Evolutionary conservation across 1,140 invertebrate genomes (phyloP).

Genomic region (Lycorma delicatula): DNA sequence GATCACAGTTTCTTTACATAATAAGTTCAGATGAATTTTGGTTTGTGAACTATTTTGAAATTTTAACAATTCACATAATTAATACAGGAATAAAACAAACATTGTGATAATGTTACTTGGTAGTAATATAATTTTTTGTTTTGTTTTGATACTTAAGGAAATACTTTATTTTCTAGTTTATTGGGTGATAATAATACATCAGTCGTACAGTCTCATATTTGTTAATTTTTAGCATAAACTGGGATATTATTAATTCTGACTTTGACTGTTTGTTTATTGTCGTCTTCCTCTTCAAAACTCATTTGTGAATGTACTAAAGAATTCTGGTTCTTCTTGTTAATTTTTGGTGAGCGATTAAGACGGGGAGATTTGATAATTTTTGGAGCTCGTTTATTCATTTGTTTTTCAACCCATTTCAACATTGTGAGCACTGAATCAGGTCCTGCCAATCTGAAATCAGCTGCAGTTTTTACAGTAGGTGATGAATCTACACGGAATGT

Average conservation of each 20-base stretch:
- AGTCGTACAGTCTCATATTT: too few species aligned
- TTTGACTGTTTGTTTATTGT: constrained; percentile 4
- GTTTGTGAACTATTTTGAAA: too few species aligned
- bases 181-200: too few species aligned
- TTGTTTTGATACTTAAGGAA: too few species aligned
- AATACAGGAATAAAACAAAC: too few species aligned
- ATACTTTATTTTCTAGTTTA: too few species aligned
- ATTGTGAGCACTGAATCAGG: constrained; percentile 81
- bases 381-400: constrained; percentile 65
- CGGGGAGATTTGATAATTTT: constrained; percentile 30
- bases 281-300: constrained; percentile 31
- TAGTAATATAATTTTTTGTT: too few species aligned
- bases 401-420: constrained; percentile 80
- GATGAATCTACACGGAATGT: constrained; percentile 82
- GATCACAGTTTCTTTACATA: too few species aligned
- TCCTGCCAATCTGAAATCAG: constrained; percentile 72
- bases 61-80: too few species aligned
- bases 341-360: constrained; percentile 18
- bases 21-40: too few species aligned
- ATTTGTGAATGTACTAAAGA: constrained; percentile 28
- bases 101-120: too few species aligned
- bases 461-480: constrained; percentile 73
- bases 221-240: not conserved
- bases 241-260: not conserved
- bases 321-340: constrained; percentile 16